phyloP scores from a whole-genome alignment of 2,888 invertebrate species.

The Melanargia galathea region DNA sequence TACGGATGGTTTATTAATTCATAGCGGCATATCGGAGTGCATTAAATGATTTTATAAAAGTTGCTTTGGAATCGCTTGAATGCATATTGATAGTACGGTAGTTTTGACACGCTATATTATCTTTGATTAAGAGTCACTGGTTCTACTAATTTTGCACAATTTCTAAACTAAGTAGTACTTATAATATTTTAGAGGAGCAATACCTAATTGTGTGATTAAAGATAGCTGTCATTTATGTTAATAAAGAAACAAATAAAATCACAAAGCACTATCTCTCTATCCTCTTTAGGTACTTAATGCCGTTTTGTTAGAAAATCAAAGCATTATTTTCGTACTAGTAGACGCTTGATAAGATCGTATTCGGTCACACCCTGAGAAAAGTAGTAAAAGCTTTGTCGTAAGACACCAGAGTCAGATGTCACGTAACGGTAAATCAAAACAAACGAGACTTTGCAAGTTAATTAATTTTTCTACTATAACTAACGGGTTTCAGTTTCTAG shows the following conservation, averaged over 20 bases:
- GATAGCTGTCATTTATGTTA: too few relatives aligned
- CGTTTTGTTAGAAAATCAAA: too few relatives aligned
- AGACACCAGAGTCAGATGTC: constrained; percentile 48
- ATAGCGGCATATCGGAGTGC: background rate
- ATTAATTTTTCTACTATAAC: constrained; percentile 12
- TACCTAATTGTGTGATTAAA: too few relatives aligned
- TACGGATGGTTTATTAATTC: constrained; percentile 8
- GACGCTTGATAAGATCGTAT: background rate
- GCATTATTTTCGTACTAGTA: background rate
- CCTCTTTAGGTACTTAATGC: too few relatives aligned
- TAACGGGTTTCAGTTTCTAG: constrained; percentile 10
- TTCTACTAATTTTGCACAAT: too few relatives aligned
- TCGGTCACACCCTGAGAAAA: constrained; percentile 15
- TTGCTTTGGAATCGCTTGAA: background rate
- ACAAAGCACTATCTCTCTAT: too few relatives aligned
- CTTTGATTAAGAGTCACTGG: too few relatives aligned
- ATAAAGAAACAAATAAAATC: too few relatives aligned
- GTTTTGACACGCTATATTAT: too few relatives aligned
- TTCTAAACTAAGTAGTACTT: too few relatives aligned
- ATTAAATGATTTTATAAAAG: background rate
- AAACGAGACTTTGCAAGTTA: constrained; percentile 24
- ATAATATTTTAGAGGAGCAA: too few relatives aligned
- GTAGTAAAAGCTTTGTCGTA: constrained; percentile 24
- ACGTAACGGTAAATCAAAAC: constrained; percentile 55
- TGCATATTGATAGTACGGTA: too few relatives aligned